Percentiles rank a stretch among this genome's conserved stretches.
Conservation (phyloP, 2,888 invertebrate species). For the Labia minor region DNA sequence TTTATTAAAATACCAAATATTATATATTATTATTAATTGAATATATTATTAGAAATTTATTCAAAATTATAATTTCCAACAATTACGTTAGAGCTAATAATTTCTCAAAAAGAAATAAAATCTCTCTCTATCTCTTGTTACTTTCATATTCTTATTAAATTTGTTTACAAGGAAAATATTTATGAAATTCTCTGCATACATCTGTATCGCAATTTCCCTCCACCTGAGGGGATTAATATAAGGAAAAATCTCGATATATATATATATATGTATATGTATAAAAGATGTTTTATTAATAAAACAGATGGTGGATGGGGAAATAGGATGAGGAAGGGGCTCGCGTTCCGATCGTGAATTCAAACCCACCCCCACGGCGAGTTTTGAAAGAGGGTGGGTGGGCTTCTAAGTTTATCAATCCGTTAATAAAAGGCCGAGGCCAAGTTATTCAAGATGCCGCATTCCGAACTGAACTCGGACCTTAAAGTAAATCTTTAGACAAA, state of each 20-base stretch:
- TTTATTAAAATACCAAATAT: too few species aligned
- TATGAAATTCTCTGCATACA: slow-evolving; percentile 8
- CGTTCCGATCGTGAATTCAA: neutral
- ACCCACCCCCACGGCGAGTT: neutral
- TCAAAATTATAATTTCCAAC: too few species aligned
- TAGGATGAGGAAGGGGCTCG: neutral
- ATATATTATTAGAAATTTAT: too few species aligned
- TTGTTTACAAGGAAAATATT: slow-evolving; percentile 8
- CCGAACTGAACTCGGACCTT: slow-evolving; percentile 13
- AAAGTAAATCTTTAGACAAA: slow-evolving; percentile 13
- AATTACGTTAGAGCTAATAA: too few species aligned
- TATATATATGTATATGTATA: too few species aligned
- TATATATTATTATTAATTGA: too few species aligned
- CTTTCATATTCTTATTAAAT: neutral
- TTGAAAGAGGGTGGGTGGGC: neutral
- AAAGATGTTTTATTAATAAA: slow-evolving; percentile 13
- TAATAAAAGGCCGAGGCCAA: slow-evolving; percentile 13
- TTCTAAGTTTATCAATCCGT: slow-evolving; percentile 8
- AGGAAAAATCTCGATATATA: slow-evolving; percentile 5
- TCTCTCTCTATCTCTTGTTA: neutral
- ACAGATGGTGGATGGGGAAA: neutral
- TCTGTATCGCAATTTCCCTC: neutral
- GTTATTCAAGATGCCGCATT: slow-evolving; percentile 13
- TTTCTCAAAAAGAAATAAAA: too few species aligned
- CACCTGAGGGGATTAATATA: slow-evolving; percentile 7